Evolutionary conservation across 35 echinoderm and acorn worm genomes (phyloP), one percentile per base, ranked within the genome.

Genomic region (Apostichopus japonicus): DNA sequence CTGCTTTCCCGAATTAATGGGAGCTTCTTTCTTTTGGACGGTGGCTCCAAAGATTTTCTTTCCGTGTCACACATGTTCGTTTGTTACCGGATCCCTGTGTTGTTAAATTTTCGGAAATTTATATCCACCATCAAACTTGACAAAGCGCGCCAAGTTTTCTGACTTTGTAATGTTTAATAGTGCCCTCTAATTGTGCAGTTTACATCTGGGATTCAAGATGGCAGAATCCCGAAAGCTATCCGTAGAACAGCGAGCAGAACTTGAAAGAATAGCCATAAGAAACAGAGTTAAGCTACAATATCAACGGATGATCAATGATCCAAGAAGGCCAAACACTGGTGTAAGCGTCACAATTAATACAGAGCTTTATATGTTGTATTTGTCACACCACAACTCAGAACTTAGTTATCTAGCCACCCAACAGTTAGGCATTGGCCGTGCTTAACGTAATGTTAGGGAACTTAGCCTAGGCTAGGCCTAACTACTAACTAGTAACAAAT

Each of bases 281-380:
- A 59, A 23, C 11, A 63, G 58, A 8, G 58, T 88, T 0, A 88
- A 88, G 23, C 54, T 57, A 15, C 86, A 88, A n/a, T 88, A 88
- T 65, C 86, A 88, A 88, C 86, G 86, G 11, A 88, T 88, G 86
- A 62, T 88, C 13, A 88, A 88, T 88, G 86, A 88, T 88, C 86
- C 86, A 24, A 56, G 86, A 67, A 88, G 86, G 67, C 86, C 86
- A 72, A 15, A 88, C 23, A 88, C 58, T 22, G 86, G 54, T 88
- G 86, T 88, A 67, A 53, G 86, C 23, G 7, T n/a, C 57, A 61
- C 13, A 13, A 61, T 44, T 44, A 44, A 44, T 44, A 44, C 7
- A 61, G 13, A 10, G 57, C 13, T 61, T 13, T 7, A 61, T 61
- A 61, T 61, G 6, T 10, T 61, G 4, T 44, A 44, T 44, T 44